Evolutionary conservation across 2,113 vertebrate genomes (phyloP), one percentile per base, ranked within the genome.

Genomic region (Scomber japonicus): DNA sequence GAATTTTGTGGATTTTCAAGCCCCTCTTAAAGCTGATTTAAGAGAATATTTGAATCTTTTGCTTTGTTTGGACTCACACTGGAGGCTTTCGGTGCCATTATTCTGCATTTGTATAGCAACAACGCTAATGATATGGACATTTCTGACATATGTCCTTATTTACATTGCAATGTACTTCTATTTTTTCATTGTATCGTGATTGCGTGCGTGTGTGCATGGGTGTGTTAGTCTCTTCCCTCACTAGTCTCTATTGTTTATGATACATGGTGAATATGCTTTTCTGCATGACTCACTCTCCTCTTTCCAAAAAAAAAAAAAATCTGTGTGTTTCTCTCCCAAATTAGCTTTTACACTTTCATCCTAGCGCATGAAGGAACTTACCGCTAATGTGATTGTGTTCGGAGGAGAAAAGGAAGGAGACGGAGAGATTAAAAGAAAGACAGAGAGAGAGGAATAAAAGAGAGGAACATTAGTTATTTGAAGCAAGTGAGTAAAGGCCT

Each of bases 211-310:
- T 13, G 35, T 40, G 35, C 8, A 49, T 83, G 66, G 49, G 46
- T 50, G 62, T 71, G 55, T 71, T 48, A 48, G 53, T 78, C 77
- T 63, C 63, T 59, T 54, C 48, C 71, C 76, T 65, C 69, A 35
- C 48, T 70, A 27, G 80, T 82, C 56, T 60, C 84, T 68, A 65
- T 90, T 90, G 86, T 92, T 75, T 77, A 87, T 80, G 68, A 88
- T 85, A 86, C 86, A 75, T 69, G 50, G 82, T 65, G 81, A 94
- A 88, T 89, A 84, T 90, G 84, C 80, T 87, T 75, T 87, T 87
- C 69, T 83, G 66, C 75, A 78, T 92, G 89, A 93, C 85, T 93
- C 91, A 89, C 73, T 67, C 61, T 65, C 17, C 24, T 84, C 81
- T 90, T 91, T 75, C 85, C 70, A 61, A 86, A 88, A 49, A 86